A percentile compares a stretch with the other conserved stretches of the same genome.
phyloP scores from a whole-genome alignment of 2,888 invertebrate genomes.

The Hypolimnas misippus region DNA sequence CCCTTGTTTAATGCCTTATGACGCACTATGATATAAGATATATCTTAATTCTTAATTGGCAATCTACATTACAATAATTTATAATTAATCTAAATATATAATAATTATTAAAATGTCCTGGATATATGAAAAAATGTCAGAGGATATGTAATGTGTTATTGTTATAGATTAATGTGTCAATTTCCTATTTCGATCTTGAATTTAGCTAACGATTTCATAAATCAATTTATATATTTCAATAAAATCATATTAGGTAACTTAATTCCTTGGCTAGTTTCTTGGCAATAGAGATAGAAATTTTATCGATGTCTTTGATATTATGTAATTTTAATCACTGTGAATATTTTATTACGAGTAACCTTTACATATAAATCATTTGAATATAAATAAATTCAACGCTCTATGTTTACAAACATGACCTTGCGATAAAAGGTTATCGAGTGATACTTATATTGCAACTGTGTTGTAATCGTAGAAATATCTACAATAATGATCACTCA shows the following conservation, averaged over 20 bases:
- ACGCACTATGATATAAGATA: constrained; percentile 23
- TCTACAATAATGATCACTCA: constrained; percentile 23
- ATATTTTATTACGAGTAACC: constrained; percentile 49
- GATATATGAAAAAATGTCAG: too few species aligned
- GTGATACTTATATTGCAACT: constrained; percentile 47
- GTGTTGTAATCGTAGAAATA: constrained; percentile 46
- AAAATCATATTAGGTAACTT: constrained; percentile 4
- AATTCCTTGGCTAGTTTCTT: constrained; percentile 17
- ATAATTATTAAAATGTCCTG: too few species aligned
- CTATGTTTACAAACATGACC: constrained; percentile 72
- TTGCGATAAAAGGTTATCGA: constrained; percentile 68
- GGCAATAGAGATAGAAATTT: constrained; percentile 25
- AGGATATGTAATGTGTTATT: too few species aligned
- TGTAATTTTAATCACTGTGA: constrained; percentile 28
- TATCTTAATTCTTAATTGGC: neutral
- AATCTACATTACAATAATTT: neutral
- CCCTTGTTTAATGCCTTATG: constrained; percentile 22
- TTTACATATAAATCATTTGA: constrained; percentile 53
- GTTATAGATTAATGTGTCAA: too few species aligned
- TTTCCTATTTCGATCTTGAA: too few species aligned
- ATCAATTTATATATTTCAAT: neutral
- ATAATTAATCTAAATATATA: too few species aligned
- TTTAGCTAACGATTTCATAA: neutral
- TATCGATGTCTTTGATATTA: constrained; percentile 32
- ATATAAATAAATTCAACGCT: constrained; percentile 55